A percentile compares a stretch with the other conserved stretches of the same genome.
Evolutionary conservation across 1,140 invertebrate species (phyloP).

Genomic region (Penaeus chinensis): DNA sequence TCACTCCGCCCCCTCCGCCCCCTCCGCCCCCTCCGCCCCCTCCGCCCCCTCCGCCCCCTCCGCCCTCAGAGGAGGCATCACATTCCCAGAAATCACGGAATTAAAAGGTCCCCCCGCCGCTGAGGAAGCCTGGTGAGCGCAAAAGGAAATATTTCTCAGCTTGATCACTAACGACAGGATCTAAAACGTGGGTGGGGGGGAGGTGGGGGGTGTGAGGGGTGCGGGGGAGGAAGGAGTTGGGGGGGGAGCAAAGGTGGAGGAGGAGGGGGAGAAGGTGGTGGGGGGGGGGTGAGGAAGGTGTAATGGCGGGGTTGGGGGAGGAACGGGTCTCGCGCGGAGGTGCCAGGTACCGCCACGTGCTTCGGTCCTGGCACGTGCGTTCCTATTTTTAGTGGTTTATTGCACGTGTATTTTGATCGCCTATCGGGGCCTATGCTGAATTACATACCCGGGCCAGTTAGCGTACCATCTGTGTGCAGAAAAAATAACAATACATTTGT

Average conservation of each 20-base stretch:
- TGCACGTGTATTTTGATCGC: not conserved
- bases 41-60: no score
- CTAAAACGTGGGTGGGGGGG: not conserved
- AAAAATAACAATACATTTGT: slow-evolving; percentile 39
- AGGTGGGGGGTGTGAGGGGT: slow-evolving; percentile 11
- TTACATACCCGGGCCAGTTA: not conserved
- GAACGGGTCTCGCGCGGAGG: slow-evolving; percentile 38
- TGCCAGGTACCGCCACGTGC: slow-evolving; percentile 27
- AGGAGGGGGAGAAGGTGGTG: not conserved
- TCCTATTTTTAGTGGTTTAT: not conserved
- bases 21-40: no score
- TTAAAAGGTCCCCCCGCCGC: no score
- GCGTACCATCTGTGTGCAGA: no score
- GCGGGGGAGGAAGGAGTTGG: slow-evolving; percentile 10
- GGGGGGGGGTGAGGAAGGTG: not conserved
- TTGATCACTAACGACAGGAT: no score
- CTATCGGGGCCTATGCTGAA: not conserved
- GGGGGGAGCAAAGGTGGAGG: not conserved
- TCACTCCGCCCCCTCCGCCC: no score
- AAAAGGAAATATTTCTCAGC: no score
- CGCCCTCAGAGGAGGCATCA: no score
- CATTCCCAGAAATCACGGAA: no score
- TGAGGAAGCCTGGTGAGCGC: no score
- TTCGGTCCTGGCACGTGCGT: no score
- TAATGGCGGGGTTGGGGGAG: not conserved